Evolutionary conservation across 2,888 invertebrate species (phyloP).

Genomic region (Notocelia uddmanniana): DNA sequence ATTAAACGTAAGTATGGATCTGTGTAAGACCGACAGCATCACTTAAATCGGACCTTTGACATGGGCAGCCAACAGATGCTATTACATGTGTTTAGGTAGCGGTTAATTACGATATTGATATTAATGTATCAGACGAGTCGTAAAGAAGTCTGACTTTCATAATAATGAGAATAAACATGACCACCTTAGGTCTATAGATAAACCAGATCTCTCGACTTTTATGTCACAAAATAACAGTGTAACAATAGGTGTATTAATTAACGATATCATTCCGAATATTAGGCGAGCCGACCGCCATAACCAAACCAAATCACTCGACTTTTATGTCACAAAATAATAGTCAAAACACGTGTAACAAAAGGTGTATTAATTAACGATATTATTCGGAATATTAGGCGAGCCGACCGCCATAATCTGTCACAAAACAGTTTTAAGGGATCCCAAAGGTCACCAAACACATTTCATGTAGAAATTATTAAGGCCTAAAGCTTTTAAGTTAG

Average conservation of each 20-base stretch:
- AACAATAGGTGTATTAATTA: conserved; percentile 27
- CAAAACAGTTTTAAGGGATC: conserved; percentile 33
- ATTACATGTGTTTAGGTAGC: background rate
- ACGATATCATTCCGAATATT: conserved; percentile 33
- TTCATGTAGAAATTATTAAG: conserved; percentile 26
- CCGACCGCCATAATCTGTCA: conserved; percentile 38
- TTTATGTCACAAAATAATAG: background rate
- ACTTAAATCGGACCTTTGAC: too few species aligned
- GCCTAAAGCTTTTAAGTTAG: conserved; percentile 22
- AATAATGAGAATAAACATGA: background rate
- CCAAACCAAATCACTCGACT: too few species aligned
- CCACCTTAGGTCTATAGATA: background rate
- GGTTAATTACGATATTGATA: background rate
- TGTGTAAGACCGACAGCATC: too few species aligned
- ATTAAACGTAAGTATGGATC: too few species aligned
- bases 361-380: conserved; percentile 23
- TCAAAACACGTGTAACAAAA: conserved; percentile 23
- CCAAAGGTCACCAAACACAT: conserved; percentile 35
- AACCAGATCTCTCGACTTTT: conserved; percentile 5
- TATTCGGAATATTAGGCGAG: conserved; percentile 28
- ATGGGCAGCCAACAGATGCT: too few species aligned
- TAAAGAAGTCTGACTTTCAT: background rate
- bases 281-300: conserved; percentile 22
- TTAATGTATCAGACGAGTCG: background rate
- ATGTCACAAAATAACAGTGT: conserved; percentile 7